A percentile compares a stretch with the other conserved stretches of the same genome.
Evolutionary conservation across 1,140 invertebrate genomes (phyloP).

Genomic region (Pseudomyrmex dendroicus): DNA sequence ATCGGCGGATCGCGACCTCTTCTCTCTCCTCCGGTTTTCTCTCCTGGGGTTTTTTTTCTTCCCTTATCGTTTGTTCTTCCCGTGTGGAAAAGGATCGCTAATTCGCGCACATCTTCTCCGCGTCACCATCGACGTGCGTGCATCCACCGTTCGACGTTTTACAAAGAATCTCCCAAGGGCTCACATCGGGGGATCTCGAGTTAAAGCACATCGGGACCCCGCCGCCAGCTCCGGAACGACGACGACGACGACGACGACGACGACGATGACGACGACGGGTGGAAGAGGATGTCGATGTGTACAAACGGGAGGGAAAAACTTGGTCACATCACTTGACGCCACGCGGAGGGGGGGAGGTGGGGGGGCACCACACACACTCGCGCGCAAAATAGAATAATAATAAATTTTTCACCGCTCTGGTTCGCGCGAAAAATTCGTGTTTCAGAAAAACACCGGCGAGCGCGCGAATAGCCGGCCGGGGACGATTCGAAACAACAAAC

Average conservation of each 20-base stretch:
- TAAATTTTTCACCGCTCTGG: not conserved
- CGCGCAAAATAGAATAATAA: not conserved
- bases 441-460: not conserved
- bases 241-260: not conserved
- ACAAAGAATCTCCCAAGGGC: not conserved
- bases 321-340: slow-evolving; percentile 47
- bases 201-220: not conserved
- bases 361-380: slow-evolving; percentile 34
- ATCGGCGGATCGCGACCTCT: slow-evolving; percentile 8
- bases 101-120: not conserved
- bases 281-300: slow-evolving; percentile 8
- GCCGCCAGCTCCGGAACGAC: not conserved
- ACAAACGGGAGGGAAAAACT: slow-evolving; percentile 41
- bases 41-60: not conserved
- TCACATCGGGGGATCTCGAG: not conserved
- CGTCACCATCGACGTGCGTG: slow-evolving; percentile 41
- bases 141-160: slow-evolving; percentile 23
- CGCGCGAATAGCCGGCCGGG: slow-evolving; percentile 57
- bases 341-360: not conserved
- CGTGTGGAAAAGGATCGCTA: not conserved
- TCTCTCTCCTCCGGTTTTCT: not conserved
- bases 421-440: slow-evolving; percentile 1
- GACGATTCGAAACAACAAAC: slow-evolving; percentile 70
- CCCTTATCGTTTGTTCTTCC: no score
- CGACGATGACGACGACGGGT: not conserved